Evolutionary conservation across 2,113 vertebrate species (phyloP), one percentile per base, ranked within the genome.

Genomic region (Melanerpes formicivorus): DNA sequence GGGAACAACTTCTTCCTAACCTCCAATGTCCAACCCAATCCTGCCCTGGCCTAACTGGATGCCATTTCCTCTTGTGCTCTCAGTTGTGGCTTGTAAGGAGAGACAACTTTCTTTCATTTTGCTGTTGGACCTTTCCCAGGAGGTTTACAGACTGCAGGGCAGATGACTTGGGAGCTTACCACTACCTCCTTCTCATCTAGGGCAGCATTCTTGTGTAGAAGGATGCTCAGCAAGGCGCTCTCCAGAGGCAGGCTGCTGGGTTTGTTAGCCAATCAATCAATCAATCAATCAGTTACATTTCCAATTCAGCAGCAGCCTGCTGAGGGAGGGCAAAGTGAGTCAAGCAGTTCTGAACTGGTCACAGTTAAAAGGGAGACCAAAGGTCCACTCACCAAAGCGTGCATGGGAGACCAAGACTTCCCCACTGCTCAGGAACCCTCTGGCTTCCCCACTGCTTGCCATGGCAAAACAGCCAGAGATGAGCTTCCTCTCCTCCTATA

Each of bases 291-390:
- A 46, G 90, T 77, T 69, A 62, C 50, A 52, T 42, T 81, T 80
- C 84, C 76, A 15, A 90, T 91, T 93, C 23, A 3, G 46, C 66
- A 90, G n/a, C 59, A 54, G 16, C 3, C 16, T 78, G 72, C 79
- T 90, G 84, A 75, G 55, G 73, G 76, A 78, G 55, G 77, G 80
- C 60, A 79, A 88, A 89, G 65, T 56, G 48, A 90, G 81, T 50
- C 64, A 76, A 78, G 69, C 25, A 80, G 65, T 90, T 80, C 77
- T 95, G 85, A 87, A 89, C 79, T 30, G 56, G 67, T 67, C 91
- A 82, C 75, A 85, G 72, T 13, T 80, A 50, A 67, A 71, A 89
- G 69, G 76, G 2, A 88, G 84, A 94, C 79, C 77, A 91, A 87
- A 91, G 69, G 27, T 59, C 44, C 83, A 63, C 48, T 80, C 87